A percentile compares a stretch with the other conserved stretches of the same genome.
Evolutionary conservation across 2,888 invertebrate species (phyloP).

Genomic region (Cosmorhoe ocellata): DNA sequence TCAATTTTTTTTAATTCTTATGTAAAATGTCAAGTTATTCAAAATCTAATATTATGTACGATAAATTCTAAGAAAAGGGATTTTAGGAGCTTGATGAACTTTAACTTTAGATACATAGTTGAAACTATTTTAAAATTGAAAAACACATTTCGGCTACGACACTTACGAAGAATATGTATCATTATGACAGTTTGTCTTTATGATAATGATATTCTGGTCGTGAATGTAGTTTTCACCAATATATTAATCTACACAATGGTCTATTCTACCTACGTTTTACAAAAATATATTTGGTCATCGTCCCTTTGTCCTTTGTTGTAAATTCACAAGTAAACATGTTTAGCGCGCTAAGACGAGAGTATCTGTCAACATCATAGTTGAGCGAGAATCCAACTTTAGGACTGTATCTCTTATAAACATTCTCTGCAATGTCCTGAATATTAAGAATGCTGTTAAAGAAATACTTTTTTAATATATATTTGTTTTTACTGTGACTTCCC

Average conservation of each 20-base stretch:
- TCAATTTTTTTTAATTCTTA: slow-evolving; percentile 53
- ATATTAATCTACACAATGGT: slow-evolving; percentile 50
- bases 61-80: no score
- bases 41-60: no score
- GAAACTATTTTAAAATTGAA: slow-evolving; percentile 50
- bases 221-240: slow-evolving; percentile 49
- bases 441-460: slow-evolving; percentile 55
- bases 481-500: slow-evolving; percentile 10
- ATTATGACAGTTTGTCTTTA: slow-evolving; percentile 3
- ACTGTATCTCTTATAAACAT: slow-evolving; percentile 58
- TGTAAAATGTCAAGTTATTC: no score
- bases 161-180: slow-evolving; percentile 54
- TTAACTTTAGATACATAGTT: no score
- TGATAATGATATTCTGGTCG: slow-evolving; percentile 32
- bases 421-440: slow-evolving; percentile 68
- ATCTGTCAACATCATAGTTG: slow-evolving; percentile 54
- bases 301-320: slow-evolving; percentile 47
- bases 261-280: slow-evolving; percentile 74
- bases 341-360: slow-evolving; percentile 42
- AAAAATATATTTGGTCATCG: slow-evolving; percentile 51
- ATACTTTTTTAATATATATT: slow-evolving; percentile 3
- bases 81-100: no score
- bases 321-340: slow-evolving; percentile 56
- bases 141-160: slow-evolving; percentile 47
- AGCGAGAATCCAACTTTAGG: slow-evolving; percentile 72